A percentile compares a stretch with the other conserved stretches of the same genome.
These are phyloP conservation scores for Brachyopa scutellaris DNA, from an alignment of 2,888 invertebrate species.

Conservation along the genomic window DNA sequence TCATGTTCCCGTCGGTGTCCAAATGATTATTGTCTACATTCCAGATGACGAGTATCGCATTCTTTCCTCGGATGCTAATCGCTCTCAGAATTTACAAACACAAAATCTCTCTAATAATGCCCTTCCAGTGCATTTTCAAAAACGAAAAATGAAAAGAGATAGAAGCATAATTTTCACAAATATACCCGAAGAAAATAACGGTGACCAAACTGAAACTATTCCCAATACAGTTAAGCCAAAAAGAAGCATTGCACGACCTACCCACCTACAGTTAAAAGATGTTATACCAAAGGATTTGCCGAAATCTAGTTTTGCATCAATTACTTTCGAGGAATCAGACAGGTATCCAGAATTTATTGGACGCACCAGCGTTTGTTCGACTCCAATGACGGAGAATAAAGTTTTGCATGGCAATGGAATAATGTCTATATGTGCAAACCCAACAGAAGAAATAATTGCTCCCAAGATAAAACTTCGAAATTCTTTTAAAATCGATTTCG, in stretches of 20 bases:
- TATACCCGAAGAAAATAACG: constrained; percentile 87
- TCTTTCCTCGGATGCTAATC: constrained; percentile 82
- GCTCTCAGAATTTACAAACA: constrained; percentile 80
- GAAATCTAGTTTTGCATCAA: constrained; percentile 81
- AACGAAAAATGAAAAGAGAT: constrained; percentile 87
- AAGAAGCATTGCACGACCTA: constrained; percentile 82
- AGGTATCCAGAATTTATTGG: constrained; percentile 85
- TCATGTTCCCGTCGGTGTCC: constrained; percentile 90
- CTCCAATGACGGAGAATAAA: constrained; percentile 90
- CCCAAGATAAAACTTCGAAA: constrained; percentile 73
- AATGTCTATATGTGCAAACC: constrained; percentile 88
- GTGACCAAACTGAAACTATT: constrained; percentile 36
- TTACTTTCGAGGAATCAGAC: constrained; percentile 83
- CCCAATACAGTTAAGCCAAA: constrained; percentile 17
- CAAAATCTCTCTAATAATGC: constrained; percentile 76
- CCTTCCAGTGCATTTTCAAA: constrained; percentile 79
- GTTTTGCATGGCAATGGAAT: constrained; percentile 88
- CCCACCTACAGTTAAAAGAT: constrained; percentile 84
- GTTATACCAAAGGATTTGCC: constrained; percentile 80
- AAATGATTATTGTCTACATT: constrained; percentile 90
- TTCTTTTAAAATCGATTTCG: constrained; percentile 79
- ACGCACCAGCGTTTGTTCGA: constrained; percentile 89
- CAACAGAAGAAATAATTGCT: constrained; percentile 80
- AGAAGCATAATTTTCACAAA: constrained; percentile 91
- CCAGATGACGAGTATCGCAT: constrained; percentile 85